Conservation (phyloP, 2,888 invertebrate genomes). For the Tricholauxania praeusta region DNA sequence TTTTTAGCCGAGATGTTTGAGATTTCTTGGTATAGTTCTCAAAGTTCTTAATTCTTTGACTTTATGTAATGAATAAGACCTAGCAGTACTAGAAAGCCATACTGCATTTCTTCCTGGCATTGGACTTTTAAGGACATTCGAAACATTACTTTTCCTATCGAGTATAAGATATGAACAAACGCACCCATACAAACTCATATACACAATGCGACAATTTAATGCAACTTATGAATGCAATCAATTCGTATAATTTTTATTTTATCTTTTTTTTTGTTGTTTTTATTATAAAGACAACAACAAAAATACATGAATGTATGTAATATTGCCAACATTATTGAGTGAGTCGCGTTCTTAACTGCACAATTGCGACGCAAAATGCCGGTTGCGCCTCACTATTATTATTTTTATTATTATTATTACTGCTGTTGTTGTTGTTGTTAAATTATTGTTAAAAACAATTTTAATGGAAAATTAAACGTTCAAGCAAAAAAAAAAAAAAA, state of each 20-base stretch:
- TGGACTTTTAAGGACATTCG: too few relatives aligned
- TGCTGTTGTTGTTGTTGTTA: background rate
- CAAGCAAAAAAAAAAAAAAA: background rate
- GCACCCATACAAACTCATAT: background rate
- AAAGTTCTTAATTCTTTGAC: too few relatives aligned
- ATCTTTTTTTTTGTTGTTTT: too few relatives aligned
- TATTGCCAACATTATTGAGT: slow-evolving; percentile 21
- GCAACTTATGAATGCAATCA: background rate
- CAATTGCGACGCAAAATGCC: slow-evolving; percentile 7
- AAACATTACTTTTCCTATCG: too few relatives aligned
- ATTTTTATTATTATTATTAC: background rate
- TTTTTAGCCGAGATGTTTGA: too few relatives aligned
- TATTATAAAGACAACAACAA: background rate
- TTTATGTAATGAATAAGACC: too few relatives aligned
- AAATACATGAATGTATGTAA: background rate
- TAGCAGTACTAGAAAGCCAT: too few relatives aligned
- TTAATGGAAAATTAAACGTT: slow-evolving; percentile 17
- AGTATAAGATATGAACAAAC: background rate
- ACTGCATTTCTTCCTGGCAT: too few relatives aligned
- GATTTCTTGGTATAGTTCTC: too few relatives aligned
- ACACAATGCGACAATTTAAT: background rate
- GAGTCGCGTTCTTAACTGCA: slow-evolving; percentile 17
- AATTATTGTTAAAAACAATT: slow-evolving; percentile 11
- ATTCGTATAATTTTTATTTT: background rate
- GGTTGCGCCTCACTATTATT: background rate